Percentiles rank a stretch among this genome's conserved stretches.
phyloP scores from a whole-genome alignment of 1,140 invertebrate genomes.

The Globodera rostochiensis region DNA sequence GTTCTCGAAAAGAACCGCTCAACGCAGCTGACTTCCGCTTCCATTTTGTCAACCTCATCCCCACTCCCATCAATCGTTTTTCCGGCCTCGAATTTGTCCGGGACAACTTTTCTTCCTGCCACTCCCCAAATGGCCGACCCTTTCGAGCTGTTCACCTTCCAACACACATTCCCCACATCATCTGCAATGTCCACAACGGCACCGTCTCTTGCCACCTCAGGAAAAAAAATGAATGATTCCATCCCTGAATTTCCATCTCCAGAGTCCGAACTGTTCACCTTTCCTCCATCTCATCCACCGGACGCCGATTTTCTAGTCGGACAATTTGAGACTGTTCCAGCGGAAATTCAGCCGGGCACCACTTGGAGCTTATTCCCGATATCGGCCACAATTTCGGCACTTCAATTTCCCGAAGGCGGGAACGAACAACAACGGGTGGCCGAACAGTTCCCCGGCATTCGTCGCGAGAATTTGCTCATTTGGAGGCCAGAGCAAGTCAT shows the following conservation, averaged over 20 bases:
- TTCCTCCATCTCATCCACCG: conserved; percentile 1
- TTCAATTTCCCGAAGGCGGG: conserved; percentile 20
- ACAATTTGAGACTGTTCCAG: conserved; percentile 27
- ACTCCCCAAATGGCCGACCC: conserved; percentile 21
- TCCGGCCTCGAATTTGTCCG: not conserved
- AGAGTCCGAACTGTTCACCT: conserved; percentile 20
- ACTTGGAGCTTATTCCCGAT: conserved; percentile 20
- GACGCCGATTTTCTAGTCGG: conserved; percentile 32
- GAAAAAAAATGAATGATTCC: not conserved
- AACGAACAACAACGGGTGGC: not conserved
- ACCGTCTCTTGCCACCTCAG: not conserved
- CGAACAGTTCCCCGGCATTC: conserved; percentile 27
- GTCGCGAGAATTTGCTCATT: conserved; percentile 23
- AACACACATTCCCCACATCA: conserved; percentile 19
- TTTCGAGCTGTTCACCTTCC: conserved; percentile 26
- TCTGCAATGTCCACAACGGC: not conserved
- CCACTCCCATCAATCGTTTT: not conserved
- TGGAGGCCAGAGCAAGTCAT: conserved; percentile 17
- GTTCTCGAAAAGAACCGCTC: not conserved
- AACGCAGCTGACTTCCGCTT: not conserved
- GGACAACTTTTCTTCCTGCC: not conserved
- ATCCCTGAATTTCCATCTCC: conserved; percentile 14
- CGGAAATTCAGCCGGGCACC: not conserved
- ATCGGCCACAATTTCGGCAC: conserved; percentile 26
- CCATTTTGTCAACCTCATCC: not conserved